Evolutionary conservation across 2,888 invertebrate species (phyloP).

Genomic region (Eutolmus rufibarbis): DNA sequence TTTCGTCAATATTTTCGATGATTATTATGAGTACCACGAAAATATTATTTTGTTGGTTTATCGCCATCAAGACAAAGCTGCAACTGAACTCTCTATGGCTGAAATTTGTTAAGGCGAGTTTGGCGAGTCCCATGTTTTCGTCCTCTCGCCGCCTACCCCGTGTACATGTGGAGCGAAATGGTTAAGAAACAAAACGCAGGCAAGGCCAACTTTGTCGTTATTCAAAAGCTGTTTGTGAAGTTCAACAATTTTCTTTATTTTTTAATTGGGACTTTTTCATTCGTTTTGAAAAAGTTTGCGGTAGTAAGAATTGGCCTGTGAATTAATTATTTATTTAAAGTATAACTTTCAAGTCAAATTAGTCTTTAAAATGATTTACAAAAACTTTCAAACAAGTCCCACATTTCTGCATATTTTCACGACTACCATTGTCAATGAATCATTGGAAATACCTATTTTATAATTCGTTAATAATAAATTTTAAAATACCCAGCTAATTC

Average conservation of each 20-base stretch:
- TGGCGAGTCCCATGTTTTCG: background rate
- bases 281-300: background rate
- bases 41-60: too few relatives aligned
- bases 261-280: conserved; percentile 27
- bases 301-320: conserved; percentile 5
- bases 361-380: background rate
- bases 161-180: background rate
- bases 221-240: conserved; percentile 9
- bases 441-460: too few relatives aligned
- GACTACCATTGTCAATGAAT: too few relatives aligned
- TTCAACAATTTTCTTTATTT: conserved; percentile 1
- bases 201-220: conserved; percentile 17
- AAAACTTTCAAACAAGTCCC: background rate
- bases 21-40: too few relatives aligned
- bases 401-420: background rate
- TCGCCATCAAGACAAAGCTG: background rate
- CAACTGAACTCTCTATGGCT: conserved; percentile 16
- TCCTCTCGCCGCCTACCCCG: background rate
- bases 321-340: conserved; percentile 1
- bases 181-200: conserved; percentile 12
- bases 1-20: too few relatives aligned
- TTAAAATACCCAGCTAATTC: too few relatives aligned
- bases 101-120: conserved; percentile 24
- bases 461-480: too few relatives aligned
- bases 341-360: background rate